These are phyloP conservation scores for Alcedo atthis DNA, from an alignment of 2,797 vertebrate species.

Conservation along the genomic window DNA sequence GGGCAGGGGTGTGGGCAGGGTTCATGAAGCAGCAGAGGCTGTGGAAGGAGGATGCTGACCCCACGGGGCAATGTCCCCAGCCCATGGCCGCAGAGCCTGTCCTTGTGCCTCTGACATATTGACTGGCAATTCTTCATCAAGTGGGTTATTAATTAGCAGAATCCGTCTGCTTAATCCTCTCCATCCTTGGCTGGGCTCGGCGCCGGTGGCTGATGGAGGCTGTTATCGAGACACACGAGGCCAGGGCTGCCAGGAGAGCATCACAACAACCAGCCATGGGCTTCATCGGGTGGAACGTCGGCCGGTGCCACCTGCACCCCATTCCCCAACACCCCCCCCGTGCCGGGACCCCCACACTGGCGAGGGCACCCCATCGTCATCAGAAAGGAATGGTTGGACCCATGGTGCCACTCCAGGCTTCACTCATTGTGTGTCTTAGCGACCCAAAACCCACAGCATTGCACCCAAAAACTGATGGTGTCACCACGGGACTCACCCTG, in stretches of 20 bases:
- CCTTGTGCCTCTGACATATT: neutral
- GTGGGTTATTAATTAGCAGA: constrained; percentile 51
- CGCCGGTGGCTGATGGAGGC: neutral
- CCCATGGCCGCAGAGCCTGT: accelerated
- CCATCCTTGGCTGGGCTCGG: neutral
- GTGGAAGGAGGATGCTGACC: neutral
- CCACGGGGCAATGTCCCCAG: accelerated
- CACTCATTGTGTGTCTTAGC: accelerated
- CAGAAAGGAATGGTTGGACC: accelerated
- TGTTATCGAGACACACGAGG: neutral
- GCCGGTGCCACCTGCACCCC: neutral
- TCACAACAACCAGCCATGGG: neutral
- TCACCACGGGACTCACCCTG: accelerated
- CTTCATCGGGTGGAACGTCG: neutral
- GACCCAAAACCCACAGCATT: neutral
- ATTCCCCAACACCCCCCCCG: neutral
- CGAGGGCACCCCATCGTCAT: accelerated
- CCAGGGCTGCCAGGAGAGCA: neutral
- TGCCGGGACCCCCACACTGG: accelerated
- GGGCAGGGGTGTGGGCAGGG: neutral
- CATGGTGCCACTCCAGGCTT: neutral
- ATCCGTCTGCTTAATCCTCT: neutral
- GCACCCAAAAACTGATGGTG: neutral
- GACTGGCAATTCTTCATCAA: constrained; percentile 27
- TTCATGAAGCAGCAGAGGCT: neutral